Evolutionary conservation across 2,113 vertebrate genomes (phyloP).

Genomic region (Plestiodon gilberti): DNA sequence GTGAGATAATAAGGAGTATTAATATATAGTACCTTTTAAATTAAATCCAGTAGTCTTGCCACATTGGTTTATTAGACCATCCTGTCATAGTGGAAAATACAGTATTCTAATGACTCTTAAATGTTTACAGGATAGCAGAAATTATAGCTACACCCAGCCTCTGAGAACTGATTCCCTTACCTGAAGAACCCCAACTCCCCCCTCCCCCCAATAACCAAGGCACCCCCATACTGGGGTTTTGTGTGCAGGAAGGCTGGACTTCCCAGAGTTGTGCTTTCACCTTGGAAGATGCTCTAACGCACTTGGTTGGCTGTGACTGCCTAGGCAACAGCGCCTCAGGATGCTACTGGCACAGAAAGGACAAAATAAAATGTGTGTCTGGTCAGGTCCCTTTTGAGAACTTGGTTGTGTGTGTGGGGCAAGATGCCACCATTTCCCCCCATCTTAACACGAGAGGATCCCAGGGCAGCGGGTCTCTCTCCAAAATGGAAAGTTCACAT

Average conservation of each 20-base stretch:
- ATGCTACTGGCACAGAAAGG: constrained; percentile 33
- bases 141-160: constrained; percentile 71
- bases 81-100: constrained; percentile 78
- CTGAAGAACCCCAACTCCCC: constrained; percentile 65
- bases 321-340: constrained; percentile 38
- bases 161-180: constrained; percentile 67
- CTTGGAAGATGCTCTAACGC: constrained; percentile 46
- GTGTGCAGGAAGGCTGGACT: constrained; percentile 30
- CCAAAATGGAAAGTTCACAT: constrained; percentile 67
- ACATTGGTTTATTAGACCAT: constrained; percentile 86
- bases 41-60: constrained; percentile 90
- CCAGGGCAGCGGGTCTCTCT: constrained; percentile 61
- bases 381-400: constrained; percentile 28
- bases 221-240: constrained; percentile 37
- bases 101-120: constrained; percentile 83
- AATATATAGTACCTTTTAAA: constrained; percentile 85
- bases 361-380: constrained; percentile 44
- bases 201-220: constrained; percentile 24
- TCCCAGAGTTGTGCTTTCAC: constrained; percentile 67
- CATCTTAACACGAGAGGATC: constrained; percentile 46
- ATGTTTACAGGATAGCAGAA: constrained; percentile 82
- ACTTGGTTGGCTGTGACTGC: constrained; percentile 57
- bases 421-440: background rate
- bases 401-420: background rate
- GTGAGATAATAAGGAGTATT: constrained; percentile 81